phyloP scores from a whole-genome alignment of 2,888 invertebrate genomes.

The Andrena bicolor region DNA sequence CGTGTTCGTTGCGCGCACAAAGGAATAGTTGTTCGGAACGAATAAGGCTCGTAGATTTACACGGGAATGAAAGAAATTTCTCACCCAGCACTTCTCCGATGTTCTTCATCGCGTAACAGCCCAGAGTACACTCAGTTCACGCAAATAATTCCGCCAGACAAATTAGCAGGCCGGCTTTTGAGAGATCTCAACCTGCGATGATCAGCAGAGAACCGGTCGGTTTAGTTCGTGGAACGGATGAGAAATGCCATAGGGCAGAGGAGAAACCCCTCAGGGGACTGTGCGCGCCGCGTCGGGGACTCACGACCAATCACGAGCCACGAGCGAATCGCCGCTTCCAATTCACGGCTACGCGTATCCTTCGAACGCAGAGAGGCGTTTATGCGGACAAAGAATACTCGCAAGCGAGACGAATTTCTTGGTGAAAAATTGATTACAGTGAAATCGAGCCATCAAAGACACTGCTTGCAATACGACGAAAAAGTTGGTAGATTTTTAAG shows the following conservation, averaged over 20 bases:
- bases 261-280: constrained; percentile 10
- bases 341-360: too few relatives aligned
- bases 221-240: constrained; percentile 8
- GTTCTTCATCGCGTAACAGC: constrained; percentile 27
- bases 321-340: background rate
- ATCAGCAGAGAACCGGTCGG: constrained; percentile 63
- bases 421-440: background rate
- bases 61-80: constrained; percentile 5
- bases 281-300: constrained; percentile 8
- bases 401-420: background rate
- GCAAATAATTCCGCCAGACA: background rate
- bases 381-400: too few relatives aligned
- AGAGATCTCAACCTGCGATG: constrained; percentile 2
- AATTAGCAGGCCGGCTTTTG: constrained; percentile 2
- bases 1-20: background rate
- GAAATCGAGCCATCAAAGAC: background rate
- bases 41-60: background rate
- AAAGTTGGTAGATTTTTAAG: background rate
- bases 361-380: too few relatives aligned
- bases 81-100: constrained; percentile 33
- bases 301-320: constrained; percentile 25
- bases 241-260: constrained; percentile 30
- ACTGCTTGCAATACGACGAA: background rate
- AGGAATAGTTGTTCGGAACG: background rate
- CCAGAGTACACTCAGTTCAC: background rate